A percentile compares a stretch with the other conserved stretches of the same genome.
Conservation (phyloP, 1,140 invertebrate species). For the Drosophila equinoxialis region DNA sequence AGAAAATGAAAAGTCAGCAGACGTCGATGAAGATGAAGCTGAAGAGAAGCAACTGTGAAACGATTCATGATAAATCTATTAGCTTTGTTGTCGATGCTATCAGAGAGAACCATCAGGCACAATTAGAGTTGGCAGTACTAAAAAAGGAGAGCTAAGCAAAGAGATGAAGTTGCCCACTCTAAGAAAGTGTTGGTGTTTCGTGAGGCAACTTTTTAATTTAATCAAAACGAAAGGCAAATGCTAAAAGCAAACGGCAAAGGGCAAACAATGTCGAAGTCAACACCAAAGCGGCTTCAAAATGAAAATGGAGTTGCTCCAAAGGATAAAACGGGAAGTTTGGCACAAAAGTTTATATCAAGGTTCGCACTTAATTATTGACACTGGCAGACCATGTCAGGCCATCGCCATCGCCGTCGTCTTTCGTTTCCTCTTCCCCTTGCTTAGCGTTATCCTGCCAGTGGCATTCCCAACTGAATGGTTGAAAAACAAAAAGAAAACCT, state of each 20-base stretch:
- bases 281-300: not conserved
- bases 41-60: conserved; percentile 49
- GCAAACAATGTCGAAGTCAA: conserved; percentile 10
- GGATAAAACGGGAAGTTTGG: conserved; percentile 50
- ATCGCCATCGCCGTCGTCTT: conserved; percentile 3
- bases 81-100: conserved; percentile 34
- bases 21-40: conserved; percentile 21
- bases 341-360: conserved; percentile 61
- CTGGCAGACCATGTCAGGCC: conserved; percentile 42
- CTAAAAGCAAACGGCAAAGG: conserved; percentile 22
- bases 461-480: conserved; percentile 7
- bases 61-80: conserved; percentile 62
- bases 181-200: conserved; percentile 4
- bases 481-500: conserved; percentile 6
- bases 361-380: conserved; percentile 67
- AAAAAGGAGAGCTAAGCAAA: conserved; percentile 11
- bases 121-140: conserved; percentile 34
- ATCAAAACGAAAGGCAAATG: conserved; percentile 51
- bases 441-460: not conserved
- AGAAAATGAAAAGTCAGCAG: conserved; percentile 14
- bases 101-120: conserved; percentile 36
- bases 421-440: no score
- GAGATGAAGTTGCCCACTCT: conserved; percentile 22
- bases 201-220: conserved; percentile 61
- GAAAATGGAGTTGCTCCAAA: not conserved